Evolutionary conservation across 2,888 invertebrate genomes (phyloP).

Genomic region (Ypsolopha sequella): DNA sequence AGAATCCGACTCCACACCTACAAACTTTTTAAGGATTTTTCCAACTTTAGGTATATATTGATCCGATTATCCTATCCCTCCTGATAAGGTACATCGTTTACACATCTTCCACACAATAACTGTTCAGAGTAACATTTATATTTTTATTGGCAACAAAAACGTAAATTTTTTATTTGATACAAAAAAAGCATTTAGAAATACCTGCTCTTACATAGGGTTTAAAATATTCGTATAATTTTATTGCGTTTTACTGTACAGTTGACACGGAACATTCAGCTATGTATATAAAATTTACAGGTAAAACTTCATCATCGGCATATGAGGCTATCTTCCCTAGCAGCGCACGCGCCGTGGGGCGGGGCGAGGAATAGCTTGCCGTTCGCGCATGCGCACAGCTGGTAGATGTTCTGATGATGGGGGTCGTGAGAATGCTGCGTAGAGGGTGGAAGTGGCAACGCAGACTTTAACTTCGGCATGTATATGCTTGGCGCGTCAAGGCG

Average conservation of each 20-base stretch:
- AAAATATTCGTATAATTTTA: conserved; percentile 5
- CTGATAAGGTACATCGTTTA: no score
- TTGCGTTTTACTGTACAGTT: not conserved
- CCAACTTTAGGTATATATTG: no score
- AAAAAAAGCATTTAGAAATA: no score
- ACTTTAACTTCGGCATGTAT: conserved; percentile 75
- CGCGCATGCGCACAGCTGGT: conserved; percentile 91
- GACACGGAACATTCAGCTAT: no score
- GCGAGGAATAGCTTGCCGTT: conserved; percentile 92
- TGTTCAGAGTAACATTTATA: no score
- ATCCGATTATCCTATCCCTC: no score
- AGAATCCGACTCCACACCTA: no score
- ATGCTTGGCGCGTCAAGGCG: conserved; percentile 75
- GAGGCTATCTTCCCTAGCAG: conserved; percentile 65
- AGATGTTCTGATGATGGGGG: conserved; percentile 76
- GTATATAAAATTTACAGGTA: not conserved
- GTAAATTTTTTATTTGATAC: no score
- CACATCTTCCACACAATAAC: no score
- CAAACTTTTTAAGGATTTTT: no score
- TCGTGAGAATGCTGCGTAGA: conserved; percentile 62
- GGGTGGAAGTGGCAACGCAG: conserved; percentile 67
- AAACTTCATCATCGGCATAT: conserved; percentile 60
- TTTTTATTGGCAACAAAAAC: no score
- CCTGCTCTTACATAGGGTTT: no score
- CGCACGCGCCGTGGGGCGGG: conserved; percentile 84